These are phyloP conservation scores for Lepidocyrtinus sp. DNA, from an alignment of 2,888 invertebrate species.

Conservation along the genomic window DNA sequence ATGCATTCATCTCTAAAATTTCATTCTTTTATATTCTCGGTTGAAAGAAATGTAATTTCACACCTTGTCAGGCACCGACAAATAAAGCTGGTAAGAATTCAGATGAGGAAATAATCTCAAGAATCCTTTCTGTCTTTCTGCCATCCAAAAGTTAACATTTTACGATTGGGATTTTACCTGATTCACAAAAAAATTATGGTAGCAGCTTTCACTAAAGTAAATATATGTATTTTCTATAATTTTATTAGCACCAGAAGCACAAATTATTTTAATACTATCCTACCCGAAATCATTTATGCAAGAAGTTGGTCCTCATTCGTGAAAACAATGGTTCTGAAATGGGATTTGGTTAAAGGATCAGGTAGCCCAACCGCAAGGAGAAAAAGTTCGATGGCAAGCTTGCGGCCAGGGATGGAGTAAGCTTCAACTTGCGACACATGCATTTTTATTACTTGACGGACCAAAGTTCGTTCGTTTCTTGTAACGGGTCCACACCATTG, in stretches of 20 bases:
- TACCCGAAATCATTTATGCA: conserved; percentile 21
- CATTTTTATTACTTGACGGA: neutral
- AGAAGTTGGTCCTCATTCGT: neutral
- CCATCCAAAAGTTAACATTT: conserved; percentile 63
- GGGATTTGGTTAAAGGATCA: neutral
- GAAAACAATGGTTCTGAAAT: neutral
- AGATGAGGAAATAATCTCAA: conserved; percentile 19
- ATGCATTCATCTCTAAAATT: conserved; percentile 47
- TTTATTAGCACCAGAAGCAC: neutral
- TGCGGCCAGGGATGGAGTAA: neutral
- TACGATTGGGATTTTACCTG: conserved; percentile 62
- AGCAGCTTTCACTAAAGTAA: neutral
- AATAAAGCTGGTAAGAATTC: conserved; percentile 62
- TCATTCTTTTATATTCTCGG: conserved; percentile 42
- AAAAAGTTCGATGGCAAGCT: neutral
- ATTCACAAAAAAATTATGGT: conserved; percentile 26
- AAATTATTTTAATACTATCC: conserved; percentile 20
- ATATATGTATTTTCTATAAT: conserved; percentile 1
- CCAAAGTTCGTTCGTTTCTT: neutral
- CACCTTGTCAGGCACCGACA: conserved; percentile 70
- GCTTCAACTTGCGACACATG: neutral
- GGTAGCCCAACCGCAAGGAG: neutral
- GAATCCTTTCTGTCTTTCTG: conserved; percentile 52
- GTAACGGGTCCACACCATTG: neutral
- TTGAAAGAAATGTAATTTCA: conserved; percentile 68